Evolutionary conservation across 2,888 invertebrate genomes (phyloP).

Genomic region (Dromius quadrimaculatus): DNA sequence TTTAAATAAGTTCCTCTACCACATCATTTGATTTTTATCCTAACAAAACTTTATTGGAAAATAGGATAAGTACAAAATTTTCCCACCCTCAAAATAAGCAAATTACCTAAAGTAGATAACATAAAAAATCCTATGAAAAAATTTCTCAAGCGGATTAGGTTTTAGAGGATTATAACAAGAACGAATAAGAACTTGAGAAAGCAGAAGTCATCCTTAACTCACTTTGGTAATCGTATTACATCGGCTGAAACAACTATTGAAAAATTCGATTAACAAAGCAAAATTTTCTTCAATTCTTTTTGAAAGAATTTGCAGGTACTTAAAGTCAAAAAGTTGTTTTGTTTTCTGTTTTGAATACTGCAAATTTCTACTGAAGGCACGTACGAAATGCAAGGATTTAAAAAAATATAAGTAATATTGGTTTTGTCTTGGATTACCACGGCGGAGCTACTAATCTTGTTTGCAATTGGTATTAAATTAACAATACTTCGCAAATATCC

Average conservation of each 20-base stretch:
- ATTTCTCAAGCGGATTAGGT: conserved; percentile 2
- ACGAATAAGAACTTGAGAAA: conserved; percentile 15
- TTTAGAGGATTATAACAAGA: conserved; percentile 20
- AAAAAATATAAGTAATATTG: conserved; percentile 33
- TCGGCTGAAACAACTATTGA: conserved; percentile 23
- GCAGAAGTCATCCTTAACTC: conserved; percentile 2
- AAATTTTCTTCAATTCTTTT: background rate
- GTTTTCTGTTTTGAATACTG: background rate
- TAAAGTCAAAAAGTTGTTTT: conserved; percentile 1
- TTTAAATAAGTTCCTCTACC: conserved; percentile 19
- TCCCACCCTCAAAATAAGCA: no score
- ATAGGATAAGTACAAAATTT: no score
- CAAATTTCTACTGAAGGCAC: conserved; percentile 4
- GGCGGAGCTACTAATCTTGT: conserved; percentile 24
- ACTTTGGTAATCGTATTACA: conserved; percentile 27
- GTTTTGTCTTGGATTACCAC: conserved; percentile 33
- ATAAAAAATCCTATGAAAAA: conserved; percentile 4
- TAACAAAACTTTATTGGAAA: no score
- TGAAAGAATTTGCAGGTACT: background rate
- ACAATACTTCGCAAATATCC: no score
- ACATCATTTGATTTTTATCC: no score
- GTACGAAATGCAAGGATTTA: conserved; percentile 25
- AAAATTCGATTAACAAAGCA: background rate
- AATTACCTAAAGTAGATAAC: conserved; percentile 4
- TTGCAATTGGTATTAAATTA: conserved; percentile 31